These are phyloP conservation scores for Megalonaias nervosa DNA, from an alignment of 1,140 invertebrate genomes.

Conservation along the genomic window DNA sequence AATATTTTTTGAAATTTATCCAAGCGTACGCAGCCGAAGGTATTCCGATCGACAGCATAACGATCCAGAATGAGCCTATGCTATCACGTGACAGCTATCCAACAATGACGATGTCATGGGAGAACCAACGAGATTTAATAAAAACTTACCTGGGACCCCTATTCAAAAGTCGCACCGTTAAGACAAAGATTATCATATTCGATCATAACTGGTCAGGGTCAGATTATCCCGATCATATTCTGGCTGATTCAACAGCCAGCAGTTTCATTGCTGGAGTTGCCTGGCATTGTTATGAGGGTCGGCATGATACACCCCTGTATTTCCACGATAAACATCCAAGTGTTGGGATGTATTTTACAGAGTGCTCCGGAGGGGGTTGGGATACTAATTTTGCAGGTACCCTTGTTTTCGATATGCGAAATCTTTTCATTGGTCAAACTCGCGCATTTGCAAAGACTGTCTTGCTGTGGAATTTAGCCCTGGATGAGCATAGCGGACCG, in stretches of 20 bases:
- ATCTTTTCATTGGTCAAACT: constrained; percentile 48
- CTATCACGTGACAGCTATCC: constrained; percentile 39
- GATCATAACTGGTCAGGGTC: constrained; percentile 48
- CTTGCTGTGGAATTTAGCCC: constrained; percentile 52
- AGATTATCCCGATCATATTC: constrained; percentile 40
- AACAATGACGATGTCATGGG: constrained; percentile 24
- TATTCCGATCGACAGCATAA: constrained; percentile 42
- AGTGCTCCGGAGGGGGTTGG: constrained; percentile 41
- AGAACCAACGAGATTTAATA: constrained; percentile 35
- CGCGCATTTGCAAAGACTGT: constrained; percentile 42
- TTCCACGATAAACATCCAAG: constrained; percentile 41
- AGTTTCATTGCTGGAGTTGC: constrained; percentile 45
- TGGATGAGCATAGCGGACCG: constrained; percentile 48
- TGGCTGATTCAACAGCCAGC: constrained; percentile 36
- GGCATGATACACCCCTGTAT: constrained; percentile 24
- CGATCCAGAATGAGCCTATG: constrained; percentile 54
- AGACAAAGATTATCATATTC: constrained; percentile 47
- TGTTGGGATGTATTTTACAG: constrained; percentile 46
- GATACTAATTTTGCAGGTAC: constrained; percentile 30
- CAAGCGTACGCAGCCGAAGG: constrained; percentile 45
- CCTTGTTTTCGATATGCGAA: constrained; percentile 34
- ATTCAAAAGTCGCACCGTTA: constrained; percentile 37
- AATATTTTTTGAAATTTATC: constrained; percentile 48
- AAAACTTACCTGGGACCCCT: constrained; percentile 44
- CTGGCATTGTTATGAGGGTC: constrained; percentile 53